Base-by-base conservation (phyloP, 2,797 vertebrate species). In the Spheniscus humboldti region DNA sequence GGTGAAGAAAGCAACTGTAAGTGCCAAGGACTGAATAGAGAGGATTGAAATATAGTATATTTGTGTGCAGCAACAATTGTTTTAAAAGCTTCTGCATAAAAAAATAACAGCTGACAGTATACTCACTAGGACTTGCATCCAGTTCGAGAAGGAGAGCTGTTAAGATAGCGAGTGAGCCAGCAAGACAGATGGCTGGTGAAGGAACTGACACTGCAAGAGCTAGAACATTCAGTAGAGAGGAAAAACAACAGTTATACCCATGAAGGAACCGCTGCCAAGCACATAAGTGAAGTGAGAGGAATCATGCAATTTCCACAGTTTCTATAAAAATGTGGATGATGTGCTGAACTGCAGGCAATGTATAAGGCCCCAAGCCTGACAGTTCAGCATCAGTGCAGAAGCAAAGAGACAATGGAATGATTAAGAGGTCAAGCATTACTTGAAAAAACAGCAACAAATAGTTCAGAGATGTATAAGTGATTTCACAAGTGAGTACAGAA, bases 171-270 rank as follows among this genome's bases (percentile, higher is more conserved):
- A 78, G 55, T 7, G 90, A 96, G 93, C 95, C 94, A 97, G 88
- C 57, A 93, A 92, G 75, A 92, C 93, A 97, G 97, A 97, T 96
- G 93, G 95, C 72, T 97, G 62, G 50, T 90, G 78, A 96, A 94
- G 92, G 95, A 96, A 95, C 92, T 93, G 93, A 96, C 92, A 90
- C 59, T 94, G 92, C 94, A 91, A 94, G 91, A 97, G 91, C 93
- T 96, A 94, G 96, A 96, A 97, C 94, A 92, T 92, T 96, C 82
- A 96, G 81, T 7, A 93, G 88, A 87, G 86, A 96, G 92, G 96
- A 90, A 96, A 97, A 97, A 93, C 96, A 96, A 83, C 93, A 96
- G 93, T 59, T 82, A 67, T 89, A 93, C 30, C 68, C 90, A 90
- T 93, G 87, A 78, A 91, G 41, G 60, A 84, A 48, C 71, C 92